Percentiles rank a stretch among this genome's conserved stretches.
phyloP scores from a whole-genome alignment of 2,113 vertebrate species.

The Tupaia chinensis region DNA sequence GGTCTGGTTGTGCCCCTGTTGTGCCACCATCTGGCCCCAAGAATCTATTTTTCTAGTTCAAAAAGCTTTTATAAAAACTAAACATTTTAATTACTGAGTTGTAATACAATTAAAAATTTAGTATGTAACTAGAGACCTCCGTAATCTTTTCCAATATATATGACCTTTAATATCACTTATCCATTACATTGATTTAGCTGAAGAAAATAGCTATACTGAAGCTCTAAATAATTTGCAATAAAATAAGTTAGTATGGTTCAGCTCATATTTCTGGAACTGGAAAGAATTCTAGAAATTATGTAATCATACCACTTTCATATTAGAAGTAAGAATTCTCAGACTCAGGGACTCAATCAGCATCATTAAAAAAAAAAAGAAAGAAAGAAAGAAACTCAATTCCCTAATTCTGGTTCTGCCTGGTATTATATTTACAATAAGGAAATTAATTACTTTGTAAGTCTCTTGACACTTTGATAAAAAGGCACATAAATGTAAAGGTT shows the following conservation, averaged over 20 bases:
- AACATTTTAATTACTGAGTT: slow-evolving; percentile 77
- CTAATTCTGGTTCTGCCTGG: neutral
- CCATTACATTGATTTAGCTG: slow-evolving; percentile 15
- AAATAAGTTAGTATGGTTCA: slow-evolving; percentile 62
- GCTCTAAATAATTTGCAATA: neutral
- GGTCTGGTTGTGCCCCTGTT: too few species aligned
- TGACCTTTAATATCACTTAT: slow-evolving; percentile 46
- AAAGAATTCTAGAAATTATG: neutral
- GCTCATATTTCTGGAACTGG: neutral
- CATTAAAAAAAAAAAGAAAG: neutral
- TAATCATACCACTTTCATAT: neutral
- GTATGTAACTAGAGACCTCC: slow-evolving; percentile 33
- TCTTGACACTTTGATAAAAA: neutral
- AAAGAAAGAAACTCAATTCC: neutral
- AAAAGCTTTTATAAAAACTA: slow-evolving; percentile 72
- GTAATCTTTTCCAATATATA: slow-evolving; percentile 62
- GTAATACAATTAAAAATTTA: slow-evolving; percentile 67
- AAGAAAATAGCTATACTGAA: slow-evolving; percentile 49
- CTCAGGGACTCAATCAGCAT: neutral
- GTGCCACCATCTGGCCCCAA: too few species aligned
- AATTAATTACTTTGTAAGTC: neutral
- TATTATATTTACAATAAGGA: neutral
- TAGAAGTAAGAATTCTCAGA: neutral
- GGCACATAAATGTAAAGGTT: neutral
- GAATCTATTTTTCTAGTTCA: slow-evolving; percentile 69